These are phyloP conservation scores for Grammomys surdaster DNA, from an alignment of 2,113 vertebrate species.

Conservation along the genomic window DNA sequence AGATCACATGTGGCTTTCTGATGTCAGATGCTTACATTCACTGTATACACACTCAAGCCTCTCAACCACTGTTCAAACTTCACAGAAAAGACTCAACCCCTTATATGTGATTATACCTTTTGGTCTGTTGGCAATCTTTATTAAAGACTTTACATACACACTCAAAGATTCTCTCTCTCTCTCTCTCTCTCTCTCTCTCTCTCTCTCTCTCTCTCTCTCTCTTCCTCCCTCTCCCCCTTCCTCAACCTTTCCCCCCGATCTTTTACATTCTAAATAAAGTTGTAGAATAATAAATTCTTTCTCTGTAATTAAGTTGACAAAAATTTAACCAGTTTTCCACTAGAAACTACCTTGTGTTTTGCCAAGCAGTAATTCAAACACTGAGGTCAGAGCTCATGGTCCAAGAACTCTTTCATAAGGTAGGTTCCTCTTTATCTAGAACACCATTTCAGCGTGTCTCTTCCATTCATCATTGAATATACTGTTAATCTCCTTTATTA, in stretches of 20 bases:
- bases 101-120: not conserved
- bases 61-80: not conserved
- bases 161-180: too few relatives aligned
- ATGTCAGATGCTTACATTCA: not conserved
- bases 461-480: not conserved
- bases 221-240: not conserved
- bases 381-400: not conserved
- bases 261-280: slow-evolving; percentile 12
- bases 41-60: not conserved
- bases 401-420: not conserved
- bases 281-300: not conserved
- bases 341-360: not conserved
- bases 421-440: not conserved
- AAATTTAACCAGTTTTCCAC: not conserved
- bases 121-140: not conserved
- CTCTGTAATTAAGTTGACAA: not conserved
- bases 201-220: not conserved
- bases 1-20: not conserved
- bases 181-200: not conserved
- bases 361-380: not conserved
- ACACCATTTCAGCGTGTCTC: not conserved
- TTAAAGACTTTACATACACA: not conserved
- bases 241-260: too few relatives aligned
- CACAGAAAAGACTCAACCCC: not conserved
- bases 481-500: not conserved